Percentiles rank a stretch among this genome's conserved stretches.
phyloP scores from a whole-genome alignment of 2,888 invertebrate species.

The Calameuta filiformis region DNA sequence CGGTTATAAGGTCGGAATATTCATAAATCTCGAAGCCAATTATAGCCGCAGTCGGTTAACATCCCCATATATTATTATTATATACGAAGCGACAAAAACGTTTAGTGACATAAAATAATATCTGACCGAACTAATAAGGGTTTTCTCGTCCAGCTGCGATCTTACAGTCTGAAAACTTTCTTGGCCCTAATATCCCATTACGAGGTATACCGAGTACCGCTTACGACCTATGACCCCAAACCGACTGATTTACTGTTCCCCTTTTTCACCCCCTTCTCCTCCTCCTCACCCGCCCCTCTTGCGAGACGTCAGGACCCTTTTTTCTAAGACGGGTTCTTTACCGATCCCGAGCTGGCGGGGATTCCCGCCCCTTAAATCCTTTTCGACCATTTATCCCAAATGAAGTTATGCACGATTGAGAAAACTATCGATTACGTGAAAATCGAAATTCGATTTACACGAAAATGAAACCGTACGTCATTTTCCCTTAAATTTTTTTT shows the following conservation, averaged over 20 bases:
- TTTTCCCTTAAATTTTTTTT: too few species aligned
- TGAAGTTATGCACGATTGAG: constrained; percentile 36
- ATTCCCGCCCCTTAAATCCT: not conserved
- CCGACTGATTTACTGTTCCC: constrained; percentile 45
- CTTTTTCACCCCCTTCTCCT: constrained; percentile 16
- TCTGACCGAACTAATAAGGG: constrained; percentile 34
- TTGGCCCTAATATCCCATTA: constrained; percentile 39
- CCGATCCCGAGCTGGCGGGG: not conserved
- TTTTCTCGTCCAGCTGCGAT: constrained; percentile 23
- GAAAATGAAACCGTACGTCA: not conserved
- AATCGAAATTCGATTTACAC: not conserved
- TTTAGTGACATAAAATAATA: constrained; percentile 16
- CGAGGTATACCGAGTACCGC: constrained; percentile 31
- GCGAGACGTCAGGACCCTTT: not conserved
- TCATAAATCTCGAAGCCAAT: constrained; percentile 6
- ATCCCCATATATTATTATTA: not conserved
- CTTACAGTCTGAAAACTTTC: constrained; percentile 31
- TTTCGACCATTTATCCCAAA: constrained; percentile 17
- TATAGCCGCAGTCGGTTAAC: not conserved
- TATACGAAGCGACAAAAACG: constrained; percentile 10
- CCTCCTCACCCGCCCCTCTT: not conserved
- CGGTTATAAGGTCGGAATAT: not conserved
- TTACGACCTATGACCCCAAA: constrained; percentile 43
- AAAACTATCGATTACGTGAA: constrained; percentile 27
- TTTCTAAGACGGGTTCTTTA: not conserved